These are phyloP conservation scores for Acrocyrtus sp. DNA, from an alignment of 2,888 invertebrate species.

Conservation along the genomic window DNA sequence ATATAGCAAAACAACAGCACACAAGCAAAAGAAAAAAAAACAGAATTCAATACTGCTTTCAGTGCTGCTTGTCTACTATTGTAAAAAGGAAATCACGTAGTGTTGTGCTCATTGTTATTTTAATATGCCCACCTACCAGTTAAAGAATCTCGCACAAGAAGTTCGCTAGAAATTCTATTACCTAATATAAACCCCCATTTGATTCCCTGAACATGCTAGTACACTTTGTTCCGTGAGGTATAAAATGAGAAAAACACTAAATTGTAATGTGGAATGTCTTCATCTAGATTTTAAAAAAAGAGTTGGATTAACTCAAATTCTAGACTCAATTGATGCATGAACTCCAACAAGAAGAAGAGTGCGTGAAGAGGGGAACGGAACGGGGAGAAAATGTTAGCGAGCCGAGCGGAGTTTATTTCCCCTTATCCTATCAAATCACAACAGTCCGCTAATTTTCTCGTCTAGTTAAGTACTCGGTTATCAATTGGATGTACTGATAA, in stretches of 20 bases:
- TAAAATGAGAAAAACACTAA: neutral
- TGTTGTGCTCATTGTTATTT: constrained; percentile 26
- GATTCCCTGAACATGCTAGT: neutral
- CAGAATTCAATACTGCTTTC: neutral
- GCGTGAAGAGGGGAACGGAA: too few relatives aligned
- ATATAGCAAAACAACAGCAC: neutral
- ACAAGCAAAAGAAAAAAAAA: constrained; percentile 6
- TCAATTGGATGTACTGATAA: neutral
- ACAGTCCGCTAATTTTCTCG: too few relatives aligned
- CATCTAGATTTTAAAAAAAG: too few relatives aligned
- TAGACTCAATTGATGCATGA: too few relatives aligned
- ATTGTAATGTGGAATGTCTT: neutral
- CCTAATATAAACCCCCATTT: too few relatives aligned
- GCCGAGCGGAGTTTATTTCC: too few relatives aligned
- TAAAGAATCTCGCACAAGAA: neutral
- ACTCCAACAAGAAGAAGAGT: too few relatives aligned
- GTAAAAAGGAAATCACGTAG: constrained; percentile 15
- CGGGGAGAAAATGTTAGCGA: too few relatives aligned
- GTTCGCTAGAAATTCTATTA: neutral
- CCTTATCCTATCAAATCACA: too few relatives aligned
- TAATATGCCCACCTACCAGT: constrained; percentile 29
- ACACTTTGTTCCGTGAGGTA: too few relatives aligned
- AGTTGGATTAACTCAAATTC: too few relatives aligned
- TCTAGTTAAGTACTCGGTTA: neutral
- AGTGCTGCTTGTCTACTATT: neutral